These are phyloP conservation scores for Zosterops pallidus DNA, from an alignment of 2,113 vertebrate species.

Conservation along the genomic window DNA sequence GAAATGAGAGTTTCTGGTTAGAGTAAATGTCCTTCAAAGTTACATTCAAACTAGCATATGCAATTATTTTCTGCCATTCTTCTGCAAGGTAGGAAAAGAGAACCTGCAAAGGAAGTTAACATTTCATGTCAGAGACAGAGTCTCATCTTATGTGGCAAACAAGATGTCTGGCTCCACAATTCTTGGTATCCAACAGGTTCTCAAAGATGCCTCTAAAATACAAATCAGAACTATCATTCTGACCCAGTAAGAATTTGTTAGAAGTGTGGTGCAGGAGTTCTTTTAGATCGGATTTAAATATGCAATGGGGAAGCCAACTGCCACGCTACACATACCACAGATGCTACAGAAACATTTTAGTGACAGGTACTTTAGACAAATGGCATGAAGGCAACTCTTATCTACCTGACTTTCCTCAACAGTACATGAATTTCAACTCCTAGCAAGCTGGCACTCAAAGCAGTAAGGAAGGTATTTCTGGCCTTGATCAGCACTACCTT, in stretches of 20 bases:
- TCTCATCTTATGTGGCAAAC: background rate
- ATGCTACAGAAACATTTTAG: background rate
- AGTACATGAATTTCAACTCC: background rate
- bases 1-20: background rate
- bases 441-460: background rate
- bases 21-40: background rate
- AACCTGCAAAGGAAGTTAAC: fast-evolving
- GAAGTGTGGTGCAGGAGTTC: background rate
- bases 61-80: background rate
- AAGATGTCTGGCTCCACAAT: background rate
- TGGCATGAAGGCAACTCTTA: background rate
- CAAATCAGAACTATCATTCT: background rate
- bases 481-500: background rate
- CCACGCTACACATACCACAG: fast-evolving
- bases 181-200: background rate
- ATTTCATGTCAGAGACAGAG: background rate
- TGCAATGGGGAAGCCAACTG: background rate
- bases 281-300: background rate
- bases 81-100: background rate
- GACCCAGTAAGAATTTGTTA: background rate
- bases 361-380: background rate
- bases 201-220: background rate
- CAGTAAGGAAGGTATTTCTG: background rate
- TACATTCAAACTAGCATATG: background rate
- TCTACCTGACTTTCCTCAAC: background rate